Evolutionary conservation across 2,888 invertebrate genomes (phyloP).

Genomic region (Pyrocoelia pectoralis): DNA sequence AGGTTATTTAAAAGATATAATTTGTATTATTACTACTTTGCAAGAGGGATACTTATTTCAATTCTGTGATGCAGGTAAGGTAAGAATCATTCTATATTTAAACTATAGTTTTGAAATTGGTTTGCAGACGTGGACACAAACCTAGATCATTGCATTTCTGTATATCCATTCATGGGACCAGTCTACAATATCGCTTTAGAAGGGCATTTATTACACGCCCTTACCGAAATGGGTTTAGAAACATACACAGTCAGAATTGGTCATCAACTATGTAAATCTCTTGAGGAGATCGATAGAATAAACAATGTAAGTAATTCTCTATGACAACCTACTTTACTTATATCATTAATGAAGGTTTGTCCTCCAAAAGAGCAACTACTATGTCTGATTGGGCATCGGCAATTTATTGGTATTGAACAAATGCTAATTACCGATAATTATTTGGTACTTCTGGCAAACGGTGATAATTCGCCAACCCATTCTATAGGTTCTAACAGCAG

Average conservation of each 20-base stretch:
- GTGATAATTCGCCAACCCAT: slow-evolving; percentile 65
- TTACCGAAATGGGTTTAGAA: slow-evolving; percentile 79
- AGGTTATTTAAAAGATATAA: slow-evolving; percentile 66
- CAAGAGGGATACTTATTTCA: slow-evolving; percentile 79
- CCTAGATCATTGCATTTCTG: slow-evolving; percentile 65
- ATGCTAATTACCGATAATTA: slow-evolving; percentile 62
- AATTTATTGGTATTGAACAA: slow-evolving; percentile 70
- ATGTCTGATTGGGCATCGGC: slow-evolving; percentile 72
- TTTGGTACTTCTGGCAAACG: slow-evolving; percentile 66
- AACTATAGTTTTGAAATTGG: too few species aligned
- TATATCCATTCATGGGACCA: slow-evolving; percentile 77
- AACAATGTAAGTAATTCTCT: slow-evolving; percentile 54
- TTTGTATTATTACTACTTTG: slow-evolving; percentile 69
- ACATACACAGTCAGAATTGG: slow-evolving; percentile 75
- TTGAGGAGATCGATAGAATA: slow-evolving; percentile 59
- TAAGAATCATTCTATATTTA: not conserved
- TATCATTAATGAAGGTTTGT: slow-evolving; percentile 57
- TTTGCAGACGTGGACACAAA: slow-evolving; percentile 47
- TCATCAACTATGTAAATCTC: slow-evolving; percentile 65
- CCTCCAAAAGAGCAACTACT: slow-evolving; percentile 68
- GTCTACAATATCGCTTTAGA: slow-evolving; percentile 73
- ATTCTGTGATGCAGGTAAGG: slow-evolving; percentile 63
- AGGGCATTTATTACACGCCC: slow-evolving; percentile 73
- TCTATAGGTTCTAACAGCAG: slow-evolving; percentile 57
- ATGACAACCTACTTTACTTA: not conserved